phyloP scores from a whole-genome alignment of 2,888 invertebrate genomes.

The Napeogenes sylphis region DNA sequence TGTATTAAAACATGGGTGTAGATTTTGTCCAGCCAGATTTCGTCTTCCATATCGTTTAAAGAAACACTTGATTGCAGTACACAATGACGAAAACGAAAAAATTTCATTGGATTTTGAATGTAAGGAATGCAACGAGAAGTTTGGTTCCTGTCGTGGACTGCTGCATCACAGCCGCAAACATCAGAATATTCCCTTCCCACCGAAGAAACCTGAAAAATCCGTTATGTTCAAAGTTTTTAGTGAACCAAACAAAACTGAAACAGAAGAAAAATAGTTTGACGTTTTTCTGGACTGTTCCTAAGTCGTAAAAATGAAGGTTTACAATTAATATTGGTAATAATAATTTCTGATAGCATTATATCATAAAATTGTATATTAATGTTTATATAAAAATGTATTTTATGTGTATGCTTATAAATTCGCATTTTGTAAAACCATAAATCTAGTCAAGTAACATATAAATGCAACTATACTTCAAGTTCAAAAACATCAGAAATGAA shows the following conservation, averaged over 20 bases:
- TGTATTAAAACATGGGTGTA: conserved; percentile 49
- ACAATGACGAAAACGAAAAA: conserved; percentile 36
- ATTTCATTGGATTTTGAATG: conserved; percentile 44
- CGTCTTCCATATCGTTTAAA: conserved; percentile 50
- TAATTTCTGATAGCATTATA: no score
- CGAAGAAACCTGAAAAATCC: conserved; percentile 12
- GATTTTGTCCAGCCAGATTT: conserved; percentile 56
- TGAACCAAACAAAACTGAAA: conserved; percentile 8
- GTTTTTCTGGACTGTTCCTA: no score
- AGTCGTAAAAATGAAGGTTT: no score
- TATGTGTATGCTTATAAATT: conserved; percentile 4
- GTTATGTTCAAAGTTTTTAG: conserved; percentile 19
- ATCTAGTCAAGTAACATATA: not conserved
- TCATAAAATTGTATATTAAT: conserved; percentile 3
- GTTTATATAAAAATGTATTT: conserved; percentile 5
- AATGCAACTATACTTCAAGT: not conserved
- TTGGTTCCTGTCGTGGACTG: conserved; percentile 51
- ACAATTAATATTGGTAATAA: no score
- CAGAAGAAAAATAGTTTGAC: conserved; percentile 13
- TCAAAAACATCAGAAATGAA: conserved; percentile 10
- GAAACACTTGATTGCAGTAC: conserved; percentile 50
- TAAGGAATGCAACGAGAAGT: conserved; percentile 49
- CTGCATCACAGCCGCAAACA: conserved; percentile 55
- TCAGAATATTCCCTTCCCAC: conserved; percentile 31
- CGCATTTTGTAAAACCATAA: not conserved